Conservation (phyloP, 2,113 vertebrate genomes). For the Leuciscus idus region DNA sequence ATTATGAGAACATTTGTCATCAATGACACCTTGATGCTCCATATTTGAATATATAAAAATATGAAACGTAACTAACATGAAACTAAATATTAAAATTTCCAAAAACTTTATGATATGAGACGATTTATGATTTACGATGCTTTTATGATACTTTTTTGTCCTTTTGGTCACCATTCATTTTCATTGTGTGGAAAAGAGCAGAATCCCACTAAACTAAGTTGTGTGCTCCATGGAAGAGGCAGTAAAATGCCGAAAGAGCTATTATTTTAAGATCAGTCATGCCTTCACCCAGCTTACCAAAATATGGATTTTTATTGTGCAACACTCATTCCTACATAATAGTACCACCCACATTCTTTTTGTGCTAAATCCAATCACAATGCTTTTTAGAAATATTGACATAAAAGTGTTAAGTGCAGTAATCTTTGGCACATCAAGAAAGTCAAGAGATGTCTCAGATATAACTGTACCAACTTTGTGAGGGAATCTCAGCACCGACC, state of each 20-base stretch:
- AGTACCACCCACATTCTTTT: background rate
- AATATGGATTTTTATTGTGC: conserved; percentile 22
- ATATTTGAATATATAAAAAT: no score
- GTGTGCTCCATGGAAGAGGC: background rate
- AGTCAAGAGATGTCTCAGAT: conserved; percentile 58
- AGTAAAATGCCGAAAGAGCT: background rate
- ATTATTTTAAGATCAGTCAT: conserved; percentile 7
- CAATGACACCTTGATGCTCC: no score
- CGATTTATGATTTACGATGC: background rate
- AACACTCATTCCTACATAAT: conserved; percentile 14
- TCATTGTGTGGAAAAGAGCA: background rate
- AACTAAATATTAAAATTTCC: no score
- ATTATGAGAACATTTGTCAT: no score
- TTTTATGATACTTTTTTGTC: background rate
- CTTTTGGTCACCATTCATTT: background rate
- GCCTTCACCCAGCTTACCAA: background rate
- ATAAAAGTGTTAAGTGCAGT: conserved; percentile 58
- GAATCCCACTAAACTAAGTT: background rate
- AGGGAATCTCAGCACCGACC: conserved; percentile 69
- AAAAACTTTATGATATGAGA: no score
- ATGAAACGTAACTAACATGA: no score
- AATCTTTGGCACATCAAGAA: conserved; percentile 59
- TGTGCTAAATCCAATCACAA: conserved; percentile 39
- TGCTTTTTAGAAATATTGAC: conserved; percentile 62
- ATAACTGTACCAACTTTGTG: conserved; percentile 60